These are phyloP conservation scores for Phrynocephalus versicolor DNA, from an alignment of 2,113 vertebrate species.

Conservation along the genomic window DNA sequence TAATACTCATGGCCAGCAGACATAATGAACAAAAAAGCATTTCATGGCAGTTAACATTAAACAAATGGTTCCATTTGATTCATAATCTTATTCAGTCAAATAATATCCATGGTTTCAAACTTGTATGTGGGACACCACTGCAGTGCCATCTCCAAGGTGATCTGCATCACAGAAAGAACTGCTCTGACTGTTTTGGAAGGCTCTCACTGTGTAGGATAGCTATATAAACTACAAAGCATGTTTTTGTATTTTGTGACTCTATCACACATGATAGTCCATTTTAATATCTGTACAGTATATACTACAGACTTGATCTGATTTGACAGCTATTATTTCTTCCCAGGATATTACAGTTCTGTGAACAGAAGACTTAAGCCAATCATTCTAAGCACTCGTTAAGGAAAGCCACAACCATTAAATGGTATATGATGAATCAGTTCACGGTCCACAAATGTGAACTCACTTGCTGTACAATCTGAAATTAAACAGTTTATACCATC, in stretches of 20 bases:
- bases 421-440: neutral
- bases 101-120: neutral
- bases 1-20: neutral
- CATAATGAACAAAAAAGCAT: neutral
- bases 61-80: neutral
- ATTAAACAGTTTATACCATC: neutral
- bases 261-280: neutral
- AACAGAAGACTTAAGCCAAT: neutral
- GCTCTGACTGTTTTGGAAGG: neutral
- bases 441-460: neutral
- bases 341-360: neutral
- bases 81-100: neutral
- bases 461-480: neutral
- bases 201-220: neutral
- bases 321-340: neutral
- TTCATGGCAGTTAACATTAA: neutral
- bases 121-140: neutral
- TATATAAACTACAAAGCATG: too few relatives aligned
- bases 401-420: neutral
- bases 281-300: neutral
- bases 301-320: neutral
- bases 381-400: neutral
- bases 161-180: neutral
- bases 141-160: too few relatives aligned
- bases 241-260: too few relatives aligned